Conservation (phyloP, 2,113 vertebrate species). For the Martes martes region DNA sequence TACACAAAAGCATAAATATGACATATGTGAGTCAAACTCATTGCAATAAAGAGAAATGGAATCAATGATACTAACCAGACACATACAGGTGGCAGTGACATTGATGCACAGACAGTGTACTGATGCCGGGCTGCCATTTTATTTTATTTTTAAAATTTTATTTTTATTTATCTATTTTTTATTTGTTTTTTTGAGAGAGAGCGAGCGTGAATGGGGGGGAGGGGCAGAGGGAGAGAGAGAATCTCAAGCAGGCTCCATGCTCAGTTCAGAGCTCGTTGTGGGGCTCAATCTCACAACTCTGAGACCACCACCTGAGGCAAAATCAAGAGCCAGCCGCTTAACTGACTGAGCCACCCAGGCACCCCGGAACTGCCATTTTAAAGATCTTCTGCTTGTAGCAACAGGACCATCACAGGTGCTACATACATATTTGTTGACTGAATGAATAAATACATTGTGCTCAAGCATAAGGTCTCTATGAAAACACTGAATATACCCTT, state of each 20-base stretch:
- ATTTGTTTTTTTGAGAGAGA: neutral
- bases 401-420: neutral
- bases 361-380: neutral
- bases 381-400: neutral
- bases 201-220: neutral
- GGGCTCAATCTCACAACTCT: neutral
- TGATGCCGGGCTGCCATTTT: neutral
- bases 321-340: neutral
- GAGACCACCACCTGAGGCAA: neutral
- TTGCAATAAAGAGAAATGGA: neutral
- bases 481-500: neutral
- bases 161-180: too few species aligned
- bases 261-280: neutral
- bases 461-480: neutral
- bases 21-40: neutral
- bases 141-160: neutral
- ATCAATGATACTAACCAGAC: neutral
- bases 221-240: neutral
- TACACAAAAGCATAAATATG: neutral
- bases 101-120: neutral
- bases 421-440: neutral
- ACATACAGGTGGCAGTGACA: neutral
- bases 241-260: neutral
- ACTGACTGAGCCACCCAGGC: neutral
- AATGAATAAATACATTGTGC: constrained; percentile 11